Conservation (phyloP, 2,113 vertebrate genomes). For the Oceanodroma tethys region DNA sequence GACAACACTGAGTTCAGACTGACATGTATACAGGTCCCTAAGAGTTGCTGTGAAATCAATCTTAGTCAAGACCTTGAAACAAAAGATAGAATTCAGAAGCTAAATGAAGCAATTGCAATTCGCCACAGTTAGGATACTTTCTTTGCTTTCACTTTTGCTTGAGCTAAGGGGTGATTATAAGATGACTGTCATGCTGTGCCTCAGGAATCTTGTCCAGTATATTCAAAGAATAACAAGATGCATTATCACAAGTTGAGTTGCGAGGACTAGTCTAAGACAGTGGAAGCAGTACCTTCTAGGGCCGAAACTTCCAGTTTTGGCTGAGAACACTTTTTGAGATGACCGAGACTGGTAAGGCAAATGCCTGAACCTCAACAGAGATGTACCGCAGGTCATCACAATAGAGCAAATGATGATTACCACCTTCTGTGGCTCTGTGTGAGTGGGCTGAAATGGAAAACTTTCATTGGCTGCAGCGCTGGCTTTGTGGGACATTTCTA, state of each 20-base stretch:
- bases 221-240: neutral
- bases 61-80: neutral
- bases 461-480: neutral
- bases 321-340: neutral
- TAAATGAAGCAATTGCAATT: neutral
- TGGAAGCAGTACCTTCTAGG: neutral
- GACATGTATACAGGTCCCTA: fast-evolving
- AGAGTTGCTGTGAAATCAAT: neutral
- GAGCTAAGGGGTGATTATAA: neutral
- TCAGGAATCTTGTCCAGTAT: neutral
- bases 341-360: neutral
- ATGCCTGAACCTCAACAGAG: neutral
- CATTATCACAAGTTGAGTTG: neutral
- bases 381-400: neutral
- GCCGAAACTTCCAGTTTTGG: neutral
- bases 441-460: neutral
- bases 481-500: neutral
- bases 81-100: neutral
- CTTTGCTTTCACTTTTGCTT: neutral
- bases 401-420: neutral
- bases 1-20: neutral
- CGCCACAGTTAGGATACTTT: neutral
- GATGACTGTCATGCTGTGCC: neutral
- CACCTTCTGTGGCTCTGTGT: neutral
- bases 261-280: fast-evolving